Percentiles rank a stretch among this genome's conserved stretches.
These are phyloP conservation scores for Tetraodon nigroviridis DNA, from an alignment of 2,113 vertebrate genomes.

Conservation along the genomic window DNA sequence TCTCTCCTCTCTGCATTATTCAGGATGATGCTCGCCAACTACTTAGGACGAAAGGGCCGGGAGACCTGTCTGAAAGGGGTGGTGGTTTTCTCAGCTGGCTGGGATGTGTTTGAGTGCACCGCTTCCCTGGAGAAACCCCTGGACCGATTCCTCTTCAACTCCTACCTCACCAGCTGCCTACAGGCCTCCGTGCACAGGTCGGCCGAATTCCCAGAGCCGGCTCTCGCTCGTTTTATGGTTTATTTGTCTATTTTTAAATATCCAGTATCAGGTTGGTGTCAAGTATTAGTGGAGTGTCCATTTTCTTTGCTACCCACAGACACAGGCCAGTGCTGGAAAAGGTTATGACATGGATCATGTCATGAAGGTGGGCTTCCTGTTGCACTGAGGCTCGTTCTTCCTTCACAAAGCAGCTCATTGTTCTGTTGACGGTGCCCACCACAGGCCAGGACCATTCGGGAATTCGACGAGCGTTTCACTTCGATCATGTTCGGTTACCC, in stretches of 20 bases:
- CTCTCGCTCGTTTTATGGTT: neutral
- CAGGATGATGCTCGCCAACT: constrained; percentile 98
- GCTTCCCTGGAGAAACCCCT: constrained; percentile 92
- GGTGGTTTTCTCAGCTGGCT: constrained; percentile 93
- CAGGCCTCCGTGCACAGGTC: constrained; percentile 94
- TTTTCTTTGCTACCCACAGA: constrained; percentile 63
- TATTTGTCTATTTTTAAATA: neutral
- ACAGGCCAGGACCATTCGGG: constrained; percentile 92
- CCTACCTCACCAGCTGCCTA: constrained; percentile 96
- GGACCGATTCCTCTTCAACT: constrained; percentile 98
- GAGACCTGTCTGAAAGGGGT: constrained; percentile 90
- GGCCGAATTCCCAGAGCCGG: constrained; percentile 43
- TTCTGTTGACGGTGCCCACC: neutral
- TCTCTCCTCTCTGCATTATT: constrained; percentile 23
- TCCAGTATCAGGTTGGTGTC: neutral
- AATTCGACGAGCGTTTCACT: constrained; percentile 95
- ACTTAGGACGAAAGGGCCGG: constrained; percentile 85
- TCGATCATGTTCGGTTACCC: constrained; percentile 96
- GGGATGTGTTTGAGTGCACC: constrained; percentile 95
- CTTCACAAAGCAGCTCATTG: neutral
- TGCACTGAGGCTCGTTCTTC: neutral
- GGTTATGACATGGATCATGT: constrained; percentile 92
- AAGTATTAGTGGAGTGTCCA: no score
- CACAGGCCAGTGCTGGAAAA: constrained; percentile 91
- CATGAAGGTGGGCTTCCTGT: constrained; percentile 85